Evolutionary conservation across 2,797 vertebrate genomes (phyloP).

Genomic region (Lagothrix lagotricha): DNA sequence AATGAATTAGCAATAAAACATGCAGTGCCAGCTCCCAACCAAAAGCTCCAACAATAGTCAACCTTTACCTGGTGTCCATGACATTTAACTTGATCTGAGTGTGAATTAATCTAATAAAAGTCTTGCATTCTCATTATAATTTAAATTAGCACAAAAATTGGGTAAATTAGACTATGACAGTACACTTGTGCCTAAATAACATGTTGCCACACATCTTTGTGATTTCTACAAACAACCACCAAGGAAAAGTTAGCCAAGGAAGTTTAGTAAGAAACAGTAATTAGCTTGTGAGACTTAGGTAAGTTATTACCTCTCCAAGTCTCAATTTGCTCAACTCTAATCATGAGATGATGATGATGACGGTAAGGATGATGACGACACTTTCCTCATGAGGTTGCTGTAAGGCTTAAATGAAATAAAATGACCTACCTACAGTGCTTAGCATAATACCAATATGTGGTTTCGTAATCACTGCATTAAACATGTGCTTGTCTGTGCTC

Average conservation of each 20-base stretch:
- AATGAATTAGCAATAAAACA: background rate
- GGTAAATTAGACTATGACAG: background rate
- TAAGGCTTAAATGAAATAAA: background rate
- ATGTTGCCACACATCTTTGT: background rate
- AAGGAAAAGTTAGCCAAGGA: background rate
- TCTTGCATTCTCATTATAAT: background rate
- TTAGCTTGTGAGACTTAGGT: background rate
- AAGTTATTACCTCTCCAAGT: background rate
- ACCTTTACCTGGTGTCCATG: background rate
- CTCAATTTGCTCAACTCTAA: background rate
- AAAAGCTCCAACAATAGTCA: background rate
- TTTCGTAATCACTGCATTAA: background rate
- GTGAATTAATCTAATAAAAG: conserved; percentile 6
- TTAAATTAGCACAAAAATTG: background rate
- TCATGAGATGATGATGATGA: background rate
- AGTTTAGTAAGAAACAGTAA: background rate
- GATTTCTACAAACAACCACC: background rate
- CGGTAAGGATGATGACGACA: too few species aligned
- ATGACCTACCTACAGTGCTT: background rate
- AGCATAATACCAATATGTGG: background rate
- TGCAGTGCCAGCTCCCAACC: background rate
- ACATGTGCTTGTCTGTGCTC: background rate
- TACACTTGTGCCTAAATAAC: background rate
- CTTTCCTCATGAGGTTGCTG: background rate
- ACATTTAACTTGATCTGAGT: background rate